Base-by-base conservation (phyloP, 2,797 vertebrate species). In the Lepidocolaptes lacrymiger region DNA sequence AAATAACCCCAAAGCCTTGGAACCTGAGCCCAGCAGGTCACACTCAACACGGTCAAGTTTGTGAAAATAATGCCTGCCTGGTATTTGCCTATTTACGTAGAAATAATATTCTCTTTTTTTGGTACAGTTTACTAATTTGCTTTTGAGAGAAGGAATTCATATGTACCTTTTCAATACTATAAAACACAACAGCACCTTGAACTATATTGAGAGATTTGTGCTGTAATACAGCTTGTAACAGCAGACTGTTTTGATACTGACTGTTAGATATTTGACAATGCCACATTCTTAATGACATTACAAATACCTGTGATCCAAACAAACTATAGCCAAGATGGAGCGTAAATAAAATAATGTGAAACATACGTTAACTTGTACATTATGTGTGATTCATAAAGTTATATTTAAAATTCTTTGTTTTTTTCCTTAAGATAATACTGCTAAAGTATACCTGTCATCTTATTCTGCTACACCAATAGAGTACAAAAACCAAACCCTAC, bases 1-100 rank as follows among this genome's bases (percentile, higher is more conserved):
- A 69, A 51, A 32, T 5, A 6, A 2, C 28, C 32, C 32, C 12
- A 14, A 10, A 64, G 68, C 51, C 9, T 1, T 0, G 0, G 36
- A 23, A 21, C 11, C 12, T 9, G 37, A 61, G 24, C 26, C 37
- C 28, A 44, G 9, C 23, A 62, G 39, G 44, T 37, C 3, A 5
- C 32, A 8, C 34, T 62, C 30, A 46, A 3, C 5, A 3, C 48
- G 26, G 8, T 13, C 28, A 27, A 1, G 10, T 28, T 17, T 59
- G 77, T 36, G 51, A 69, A 37, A 34, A 4, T 0, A 28, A 22
- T 4, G 22, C 30, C 26, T 37, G 34, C 44, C 52, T 55, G 34
- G 14, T 18, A 34, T 36, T 30, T 4, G 7, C 34, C 41, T 78
- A 51, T 27, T 44, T 4, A 34, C 28, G 30, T 15, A 46, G 32